Base-by-base conservation (phyloP, 2,797 vertebrate genomes). In the Enteromius unitaeniatus region DNA sequence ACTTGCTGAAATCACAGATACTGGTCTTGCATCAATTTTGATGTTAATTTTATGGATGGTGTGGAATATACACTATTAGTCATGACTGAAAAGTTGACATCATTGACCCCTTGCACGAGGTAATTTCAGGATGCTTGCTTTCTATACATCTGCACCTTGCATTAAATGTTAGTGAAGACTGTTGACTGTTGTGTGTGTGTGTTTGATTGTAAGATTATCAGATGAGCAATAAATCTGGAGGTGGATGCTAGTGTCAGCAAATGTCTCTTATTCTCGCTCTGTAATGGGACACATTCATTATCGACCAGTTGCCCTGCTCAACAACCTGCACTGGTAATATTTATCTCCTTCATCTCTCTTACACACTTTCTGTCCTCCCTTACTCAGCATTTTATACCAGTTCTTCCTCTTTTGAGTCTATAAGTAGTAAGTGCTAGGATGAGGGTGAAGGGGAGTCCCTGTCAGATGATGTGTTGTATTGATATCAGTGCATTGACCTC, bases 251-350 rank as follows among this genome's bases (percentile, higher is more conserved):
- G 87, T 91, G 88, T 93, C 92, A 91, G 93, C 92, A 84, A 91
- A 91, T 88, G 87, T 89, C 87, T 31, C 72, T 42, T 67, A 76
- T 60, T 58, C 73, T 51, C 28, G 58, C 47, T 85, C 89, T 92
- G 89, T 92, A 94, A 93, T 93, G 88, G 91, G 90, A 92, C 88
- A 88, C 93, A 92, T 94, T 94, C 92, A 92, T 93, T 94, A 94
- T 94, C 92, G 94, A 94, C 90, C 68, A 81, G 85, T 89, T 87
- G 85, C 84, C 85, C 90, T 89, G 87, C 90, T 90, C 89, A 84
- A 89, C 92, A 91, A 90, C 91, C 85, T 84, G 86, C 86, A 82
- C 90, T 90, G 92, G 90, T 92, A 92, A 93, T 93, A 92, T 92
- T 85, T 91, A 90, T 90, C 91, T 91, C 88, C 62, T 79, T 89